A percentile compares a stretch with the other conserved stretches of the same genome.
Evolutionary conservation across 2,888 invertebrate species (phyloP).

Genomic region (Frankliniella intonsa): DNA sequence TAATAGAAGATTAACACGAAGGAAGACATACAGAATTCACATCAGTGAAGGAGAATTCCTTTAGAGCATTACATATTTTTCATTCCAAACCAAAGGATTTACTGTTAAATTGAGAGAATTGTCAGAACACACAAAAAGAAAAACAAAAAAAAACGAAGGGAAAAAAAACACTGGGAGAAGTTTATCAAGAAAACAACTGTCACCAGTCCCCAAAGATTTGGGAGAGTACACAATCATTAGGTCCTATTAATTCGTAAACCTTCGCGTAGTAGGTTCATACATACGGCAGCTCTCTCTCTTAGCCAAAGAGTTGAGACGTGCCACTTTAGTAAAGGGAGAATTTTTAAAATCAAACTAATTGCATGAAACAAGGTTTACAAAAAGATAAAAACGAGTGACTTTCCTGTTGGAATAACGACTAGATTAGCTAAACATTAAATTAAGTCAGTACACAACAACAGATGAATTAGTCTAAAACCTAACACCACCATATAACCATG

Average conservation of each 20-base stretch:
- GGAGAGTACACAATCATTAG: too few relatives aligned
- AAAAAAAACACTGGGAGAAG: not conserved
- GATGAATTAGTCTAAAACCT: not conserved
- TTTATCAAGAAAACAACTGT: not conserved
- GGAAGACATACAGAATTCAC: not conserved
- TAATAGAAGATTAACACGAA: not conserved
- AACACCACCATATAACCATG: not conserved
- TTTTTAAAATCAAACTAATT: too few relatives aligned
- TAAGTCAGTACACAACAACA: not conserved
- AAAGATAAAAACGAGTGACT: not conserved
- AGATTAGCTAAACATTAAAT: conserved; percentile 3
- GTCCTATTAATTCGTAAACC: too few relatives aligned
- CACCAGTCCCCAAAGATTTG: too few relatives aligned
- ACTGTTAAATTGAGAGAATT: not conserved
- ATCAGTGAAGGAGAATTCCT: too few relatives aligned
- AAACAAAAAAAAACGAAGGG: not conserved
- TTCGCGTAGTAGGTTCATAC: too few relatives aligned
- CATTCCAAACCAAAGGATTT: not conserved
- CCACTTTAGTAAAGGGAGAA: too few relatives aligned
- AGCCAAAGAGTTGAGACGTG: too few relatives aligned
- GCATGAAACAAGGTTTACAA: too few relatives aligned
- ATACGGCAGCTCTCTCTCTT: too few relatives aligned
- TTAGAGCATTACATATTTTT: too few relatives aligned
- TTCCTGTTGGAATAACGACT: conserved; percentile 2
- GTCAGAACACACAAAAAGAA: not conserved